Evolutionary conservation across 2,113 vertebrate species (phyloP), one percentile per base, ranked within the genome.

Genomic region (Ascaphus truei): DNA sequence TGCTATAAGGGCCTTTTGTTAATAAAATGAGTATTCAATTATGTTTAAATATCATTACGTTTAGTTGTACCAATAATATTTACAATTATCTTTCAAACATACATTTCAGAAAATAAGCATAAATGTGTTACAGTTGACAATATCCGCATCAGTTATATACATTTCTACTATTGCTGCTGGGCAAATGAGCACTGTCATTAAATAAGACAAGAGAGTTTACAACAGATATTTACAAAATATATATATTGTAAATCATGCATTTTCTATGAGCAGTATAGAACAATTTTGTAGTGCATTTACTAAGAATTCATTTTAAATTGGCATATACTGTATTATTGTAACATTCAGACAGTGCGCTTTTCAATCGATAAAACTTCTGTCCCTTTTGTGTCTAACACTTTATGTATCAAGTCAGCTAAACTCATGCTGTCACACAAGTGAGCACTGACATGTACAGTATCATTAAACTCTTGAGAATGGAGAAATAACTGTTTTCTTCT

Each of bases 341-440:
- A 69, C 41, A 69, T 37, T 59, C 31, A 50, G 45, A 68, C 56
- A 37, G 41, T 39, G 45, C 53, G 29, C 48, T 68, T 48, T 26
- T 43, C 55, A 48, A 23, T 45, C 41, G 9, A 31, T 55, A 4
- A n/a, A 55, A 55, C 29, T 55, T 55, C 18, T 50, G 33, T 60
- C 55, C 55, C 66, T 60, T 55, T 69, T 69, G 55, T 69, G 55
- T 69, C 66, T 60, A 59, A 48, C 55, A 58, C 29, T 68, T 48
- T 33, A 50, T 59, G 55, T 33, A 50, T 37, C 55, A 41, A 69
- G 55, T 45, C 56, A 50, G 43, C 45, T 69, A 59, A 47, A 55
- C 41, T 60, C 66, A 59, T 51, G 55, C 43, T 69, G 66, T 37
- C 66, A 58, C 43, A 51, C 43, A 39, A 69, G 55, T 29, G 22